Evolutionary conservation across 2,888 invertebrate species (phyloP).

Genomic region (Gasteruption jaculator): DNA sequence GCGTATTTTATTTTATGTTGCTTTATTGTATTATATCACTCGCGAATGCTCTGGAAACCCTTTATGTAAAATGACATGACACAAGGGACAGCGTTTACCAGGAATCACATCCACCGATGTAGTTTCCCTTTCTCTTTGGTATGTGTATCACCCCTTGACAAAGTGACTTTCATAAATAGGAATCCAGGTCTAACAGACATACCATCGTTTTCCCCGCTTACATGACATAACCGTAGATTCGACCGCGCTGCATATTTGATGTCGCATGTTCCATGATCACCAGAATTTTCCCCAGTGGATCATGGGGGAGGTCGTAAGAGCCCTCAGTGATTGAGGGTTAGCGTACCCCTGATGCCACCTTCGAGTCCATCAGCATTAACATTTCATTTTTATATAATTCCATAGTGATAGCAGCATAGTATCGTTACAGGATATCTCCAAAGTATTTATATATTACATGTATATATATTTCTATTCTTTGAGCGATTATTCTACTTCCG

Average conservation of each 20-base stretch:
- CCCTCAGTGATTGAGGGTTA: constrained; percentile 51
- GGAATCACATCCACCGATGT: constrained; percentile 15
- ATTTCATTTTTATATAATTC: constrained; percentile 51
- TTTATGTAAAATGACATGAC: too few relatives aligned
- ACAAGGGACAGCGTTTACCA: constrained; percentile 4
- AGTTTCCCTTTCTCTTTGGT: constrained; percentile 2
- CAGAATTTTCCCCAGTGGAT: constrained; percentile 50
- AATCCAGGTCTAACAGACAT: constrained; percentile 14
- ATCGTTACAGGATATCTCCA: too few relatives aligned
- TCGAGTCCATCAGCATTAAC: constrained; percentile 40
- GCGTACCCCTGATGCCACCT: constrained; percentile 31
- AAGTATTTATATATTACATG: too few relatives aligned
- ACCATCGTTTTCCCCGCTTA: constrained; percentile 6
- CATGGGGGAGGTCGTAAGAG: constrained; percentile 48
- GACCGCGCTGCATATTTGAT: constrained; percentile 49
- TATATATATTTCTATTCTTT: too few relatives aligned
- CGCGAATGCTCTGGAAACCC: too few relatives aligned
- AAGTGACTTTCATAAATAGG: constrained; percentile 41
- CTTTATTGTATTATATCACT: too few relatives aligned
- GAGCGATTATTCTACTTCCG: too few relatives aligned
- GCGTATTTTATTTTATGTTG: too few relatives aligned
- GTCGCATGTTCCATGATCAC: constrained; percentile 47
- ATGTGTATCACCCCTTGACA: constrained; percentile 35
- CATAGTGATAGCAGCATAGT: constrained; percentile 29
- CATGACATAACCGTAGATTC: constrained; percentile 50